Evolutionary conservation across 2,113 vertebrate genomes (phyloP).

Genomic region (Tor tambroides): DNA sequence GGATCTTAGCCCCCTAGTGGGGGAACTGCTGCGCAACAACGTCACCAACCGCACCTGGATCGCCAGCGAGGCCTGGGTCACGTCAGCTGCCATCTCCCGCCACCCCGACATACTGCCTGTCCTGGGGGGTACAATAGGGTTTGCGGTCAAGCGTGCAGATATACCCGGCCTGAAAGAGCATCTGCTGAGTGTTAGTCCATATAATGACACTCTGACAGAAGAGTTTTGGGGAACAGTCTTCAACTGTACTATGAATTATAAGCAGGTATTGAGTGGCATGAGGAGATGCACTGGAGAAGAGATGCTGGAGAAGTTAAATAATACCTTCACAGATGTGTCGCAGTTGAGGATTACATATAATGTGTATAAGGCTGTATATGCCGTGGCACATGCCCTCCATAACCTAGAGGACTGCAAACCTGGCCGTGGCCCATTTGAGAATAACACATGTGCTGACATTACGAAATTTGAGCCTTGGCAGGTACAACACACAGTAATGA

Average conservation of each 20-base stretch:
- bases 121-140: slow-evolving; percentile 82
- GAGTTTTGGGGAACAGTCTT: slow-evolving; percentile 86
- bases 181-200: slow-evolving; percentile 77
- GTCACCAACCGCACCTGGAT: slow-evolving; percentile 84
- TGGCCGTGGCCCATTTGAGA: slow-evolving; percentile 73
- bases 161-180: slow-evolving; percentile 79
- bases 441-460: slow-evolving; percentile 73
- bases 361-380: slow-evolving; percentile 83
- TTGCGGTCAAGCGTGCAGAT: slow-evolving; percentile 75
- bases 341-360: slow-evolving; percentile 85
- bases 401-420: slow-evolving; percentile 72
- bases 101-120: slow-evolving; percentile 74
- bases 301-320: slow-evolving; percentile 72
- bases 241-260: slow-evolving; percentile 80
- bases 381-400: slow-evolving; percentile 81
- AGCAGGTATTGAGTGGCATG: slow-evolving; percentile 40
- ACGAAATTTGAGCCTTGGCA: slow-evolving; percentile 83
- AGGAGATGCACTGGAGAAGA: slow-evolving; percentile 76
- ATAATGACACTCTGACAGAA: slow-evolving; percentile 74
- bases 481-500: slow-evolving; percentile 56
- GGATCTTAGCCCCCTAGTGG: slow-evolving; percentile 80
- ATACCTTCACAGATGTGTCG: slow-evolving; percentile 82
- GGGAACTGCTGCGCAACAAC: slow-evolving; percentile 76
- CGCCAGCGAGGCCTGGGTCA: slow-evolving; percentile 84
- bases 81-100: slow-evolving; percentile 78